phyloP scores from a whole-genome alignment of 1,140 invertebrate genomes.

The Zaprionus lachaisei region DNA sequence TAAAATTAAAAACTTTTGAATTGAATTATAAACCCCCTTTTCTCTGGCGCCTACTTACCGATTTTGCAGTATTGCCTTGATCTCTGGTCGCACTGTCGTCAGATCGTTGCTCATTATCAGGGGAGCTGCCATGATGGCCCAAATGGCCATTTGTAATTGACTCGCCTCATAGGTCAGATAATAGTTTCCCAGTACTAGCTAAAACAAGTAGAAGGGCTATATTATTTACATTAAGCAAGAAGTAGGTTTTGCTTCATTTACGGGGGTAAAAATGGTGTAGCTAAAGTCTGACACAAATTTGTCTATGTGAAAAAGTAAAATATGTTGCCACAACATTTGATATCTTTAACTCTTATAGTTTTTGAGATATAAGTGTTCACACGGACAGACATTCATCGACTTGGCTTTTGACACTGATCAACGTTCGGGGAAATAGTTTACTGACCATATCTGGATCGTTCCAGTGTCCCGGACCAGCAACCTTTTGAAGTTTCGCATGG shows the following conservation, averaged over 20 bases:
- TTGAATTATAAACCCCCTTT: not conserved
- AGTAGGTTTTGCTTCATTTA: no score
- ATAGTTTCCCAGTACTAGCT: slow-evolving; percentile 98
- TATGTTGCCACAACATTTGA: no score
- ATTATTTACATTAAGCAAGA: no score
- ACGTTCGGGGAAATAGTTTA: not conserved
- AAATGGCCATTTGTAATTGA: slow-evolving; percentile 98
- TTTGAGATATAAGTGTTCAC: no score
- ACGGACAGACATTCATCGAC: no score
- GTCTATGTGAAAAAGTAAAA: no score
- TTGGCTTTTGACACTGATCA: no score
- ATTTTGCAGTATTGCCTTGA: slow-evolving; percentile 96
- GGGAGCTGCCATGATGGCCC: slow-evolving; percentile 98
- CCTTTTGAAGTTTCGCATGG: slow-evolving; percentile 90
- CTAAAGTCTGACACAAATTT: no score
- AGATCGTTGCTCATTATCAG: slow-evolving; percentile 98
- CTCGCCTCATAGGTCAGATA: slow-evolving; percentile 97
- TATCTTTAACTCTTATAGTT: no score
- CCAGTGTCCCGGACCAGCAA: slow-evolving; percentile 97
- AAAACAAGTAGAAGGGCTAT: not conserved
- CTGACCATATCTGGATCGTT: slow-evolving; percentile 98
- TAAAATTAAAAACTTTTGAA: slow-evolving; percentile 84
- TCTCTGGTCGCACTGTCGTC: slow-evolving; percentile 93
- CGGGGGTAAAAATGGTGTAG: no score
- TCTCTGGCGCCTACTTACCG: slow-evolving; percentile 4